Percentiles rank a stretch among this genome's conserved stretches.
phyloP scores from a whole-genome alignment of 1,140 invertebrate genomes.

The Lepidostoma basale region DNA sequence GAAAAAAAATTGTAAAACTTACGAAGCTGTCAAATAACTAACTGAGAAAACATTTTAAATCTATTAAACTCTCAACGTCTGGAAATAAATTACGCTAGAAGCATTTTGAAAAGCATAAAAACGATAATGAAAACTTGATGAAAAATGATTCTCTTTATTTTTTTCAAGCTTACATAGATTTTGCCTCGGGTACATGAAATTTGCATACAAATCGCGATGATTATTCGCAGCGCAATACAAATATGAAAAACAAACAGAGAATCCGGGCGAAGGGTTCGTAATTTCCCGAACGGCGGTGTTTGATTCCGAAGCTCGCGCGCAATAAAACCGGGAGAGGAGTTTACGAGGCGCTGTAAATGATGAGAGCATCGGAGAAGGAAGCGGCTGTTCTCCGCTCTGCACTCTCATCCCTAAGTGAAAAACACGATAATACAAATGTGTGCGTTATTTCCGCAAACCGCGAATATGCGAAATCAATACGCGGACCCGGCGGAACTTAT shows the following conservation, averaged over 20 bases:
- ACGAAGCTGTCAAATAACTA: too few species aligned
- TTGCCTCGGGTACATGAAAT: too few species aligned
- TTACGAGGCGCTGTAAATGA: conserved; percentile 40
- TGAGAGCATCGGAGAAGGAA: conserved; percentile 20
- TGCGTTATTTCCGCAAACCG: conserved; percentile 33
- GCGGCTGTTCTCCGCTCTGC: background rate
- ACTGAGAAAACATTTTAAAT: too few species aligned
- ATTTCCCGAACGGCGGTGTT: conserved; percentile 9
- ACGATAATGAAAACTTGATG: too few species aligned
- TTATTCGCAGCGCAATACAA: background rate
- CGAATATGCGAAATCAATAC: conserved; percentile 46
- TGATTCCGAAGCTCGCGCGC: background rate
- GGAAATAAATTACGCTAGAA: too few species aligned
- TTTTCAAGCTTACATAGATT: too few species aligned
- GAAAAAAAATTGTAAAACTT: too few species aligned
- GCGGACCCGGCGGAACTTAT: conserved; percentile 28
- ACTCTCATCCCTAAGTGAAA: conserved; percentile 24
- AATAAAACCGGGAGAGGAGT: conserved; percentile 21
- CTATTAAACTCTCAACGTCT: too few species aligned
- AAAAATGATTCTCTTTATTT: too few species aligned
- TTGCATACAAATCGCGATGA: background rate
- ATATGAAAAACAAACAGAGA: background rate
- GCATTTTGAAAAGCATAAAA: too few species aligned
- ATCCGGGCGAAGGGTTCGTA: background rate
- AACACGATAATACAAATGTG: conserved; percentile 28